Conservation (phyloP, 2,888 invertebrate genomes). For the Oxyteleia sp. region DNA sequence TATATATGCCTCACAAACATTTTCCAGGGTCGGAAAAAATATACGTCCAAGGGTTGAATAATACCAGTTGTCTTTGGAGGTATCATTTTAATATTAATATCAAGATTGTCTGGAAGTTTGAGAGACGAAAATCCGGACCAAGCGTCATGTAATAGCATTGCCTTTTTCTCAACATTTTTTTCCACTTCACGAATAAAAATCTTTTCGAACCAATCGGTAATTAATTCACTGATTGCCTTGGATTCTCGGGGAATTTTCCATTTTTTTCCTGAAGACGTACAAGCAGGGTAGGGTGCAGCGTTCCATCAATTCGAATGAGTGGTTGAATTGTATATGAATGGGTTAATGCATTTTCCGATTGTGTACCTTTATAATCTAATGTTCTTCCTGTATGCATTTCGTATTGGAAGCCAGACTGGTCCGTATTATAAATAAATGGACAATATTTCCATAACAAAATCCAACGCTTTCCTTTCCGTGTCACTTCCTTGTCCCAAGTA, state of each 20-base stretch:
- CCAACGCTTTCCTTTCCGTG: too few relatives aligned
- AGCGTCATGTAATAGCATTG: conserved; percentile 8
- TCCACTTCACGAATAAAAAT: conserved; percentile 6
- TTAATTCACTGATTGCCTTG: neutral
- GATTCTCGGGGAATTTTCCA: conserved; percentile 9
- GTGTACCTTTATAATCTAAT: neutral
- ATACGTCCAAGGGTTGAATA: conserved; percentile 12
- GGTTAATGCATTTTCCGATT: conserved; percentile 6
- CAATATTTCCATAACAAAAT: too few relatives aligned
- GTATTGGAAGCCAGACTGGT: too few relatives aligned
- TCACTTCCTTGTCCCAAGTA: too few relatives aligned
- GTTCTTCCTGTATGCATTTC: too few relatives aligned
- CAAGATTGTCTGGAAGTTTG: neutral
- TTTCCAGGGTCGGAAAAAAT: conserved; percentile 4
- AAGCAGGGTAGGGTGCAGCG: neutral
- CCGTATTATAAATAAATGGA: too few relatives aligned
- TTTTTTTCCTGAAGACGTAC: conserved; percentile 15
- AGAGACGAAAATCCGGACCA: conserved; percentile 13
- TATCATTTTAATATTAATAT: conserved; percentile 16
- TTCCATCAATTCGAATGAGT: conserved; percentile 15
- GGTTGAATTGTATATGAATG: conserved; percentile 18
- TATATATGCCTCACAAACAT: neutral
- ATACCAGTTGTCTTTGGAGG: conserved; percentile 13
- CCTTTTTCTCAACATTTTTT: conserved; percentile 1
- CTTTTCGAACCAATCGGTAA: conserved; percentile 9